Evolutionary conservation across 2,888 invertebrate species (phyloP).

Genomic region (Tenthredo scrophulariae): DNA sequence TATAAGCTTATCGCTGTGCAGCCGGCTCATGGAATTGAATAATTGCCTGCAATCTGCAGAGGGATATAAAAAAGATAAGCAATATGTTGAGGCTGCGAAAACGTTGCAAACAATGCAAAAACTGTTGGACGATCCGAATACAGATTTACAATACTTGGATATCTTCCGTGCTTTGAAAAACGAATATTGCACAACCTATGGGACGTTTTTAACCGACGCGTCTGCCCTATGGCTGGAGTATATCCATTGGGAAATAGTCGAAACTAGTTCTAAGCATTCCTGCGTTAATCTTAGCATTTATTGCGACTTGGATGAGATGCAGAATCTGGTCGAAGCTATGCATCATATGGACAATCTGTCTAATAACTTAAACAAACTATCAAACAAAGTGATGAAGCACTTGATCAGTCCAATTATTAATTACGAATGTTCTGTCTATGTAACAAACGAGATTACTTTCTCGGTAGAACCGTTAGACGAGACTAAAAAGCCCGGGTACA

Average conservation of each 20-base stretch:
- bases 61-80: conserved; percentile 68
- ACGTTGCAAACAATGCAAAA: conserved; percentile 79
- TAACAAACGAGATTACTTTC: conserved; percentile 76
- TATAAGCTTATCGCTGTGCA: conserved; percentile 80
- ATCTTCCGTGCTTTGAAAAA: conserved; percentile 79
- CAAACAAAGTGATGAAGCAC: conserved; percentile 81
- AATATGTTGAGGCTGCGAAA: conserved; percentile 79
- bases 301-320: conserved; percentile 67
- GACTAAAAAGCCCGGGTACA: conserved; percentile 78
- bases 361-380: conserved; percentile 81
- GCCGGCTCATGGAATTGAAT: conserved; percentile 76
- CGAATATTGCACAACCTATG: conserved; percentile 78
- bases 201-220: conserved; percentile 79
- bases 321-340: conserved; percentile 77
- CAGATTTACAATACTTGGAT: conserved; percentile 80
- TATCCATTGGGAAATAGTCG: conserved; percentile 77
- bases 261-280: conserved; percentile 58
- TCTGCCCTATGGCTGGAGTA: conserved; percentile 79
- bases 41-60: conserved; percentile 74
- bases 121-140: conserved; percentile 78
- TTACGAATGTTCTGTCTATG: conserved; percentile 77
- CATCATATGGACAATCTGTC: conserved; percentile 77
- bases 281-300: conserved; percentile 61
- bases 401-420: conserved; percentile 82
- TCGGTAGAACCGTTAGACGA: conserved; percentile 76